Conservation (phyloP, 2,113 vertebrate species). For the Crotalus tigris region DNA sequence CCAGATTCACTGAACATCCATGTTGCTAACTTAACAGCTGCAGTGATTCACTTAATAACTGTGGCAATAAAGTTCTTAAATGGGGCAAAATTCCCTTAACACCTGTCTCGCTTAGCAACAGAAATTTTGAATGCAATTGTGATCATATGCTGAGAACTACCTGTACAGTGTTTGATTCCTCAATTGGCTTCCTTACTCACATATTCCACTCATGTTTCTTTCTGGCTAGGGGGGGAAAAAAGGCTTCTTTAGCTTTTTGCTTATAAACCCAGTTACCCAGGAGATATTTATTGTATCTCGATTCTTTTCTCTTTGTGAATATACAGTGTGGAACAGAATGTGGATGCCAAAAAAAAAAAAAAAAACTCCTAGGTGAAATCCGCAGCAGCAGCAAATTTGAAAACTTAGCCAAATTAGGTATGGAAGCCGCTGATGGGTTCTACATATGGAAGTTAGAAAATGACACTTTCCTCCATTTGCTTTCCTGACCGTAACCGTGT, state of each 20-base stretch:
- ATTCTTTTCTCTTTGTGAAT: conserved; percentile 35
- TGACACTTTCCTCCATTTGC: conserved; percentile 75
- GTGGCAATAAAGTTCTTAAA: neutral
- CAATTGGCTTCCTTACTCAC: neutral
- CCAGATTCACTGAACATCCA: neutral
- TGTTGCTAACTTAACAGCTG: neutral
- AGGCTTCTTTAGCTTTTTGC: conserved; percentile 39
- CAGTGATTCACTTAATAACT: neutral
- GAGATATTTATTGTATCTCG: conserved; percentile 36
- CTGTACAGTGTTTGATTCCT: neutral
- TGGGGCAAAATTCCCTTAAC: neutral
- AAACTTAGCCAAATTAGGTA: conserved; percentile 66
- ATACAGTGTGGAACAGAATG: conserved; percentile 21
- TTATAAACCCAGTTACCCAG: conserved; percentile 23
- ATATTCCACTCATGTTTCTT: neutral
- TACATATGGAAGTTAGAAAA: conserved; percentile 74
- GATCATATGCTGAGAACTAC: neutral
- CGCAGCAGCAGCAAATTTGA: conserved; percentile 61
- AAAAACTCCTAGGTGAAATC: conserved; percentile 39
- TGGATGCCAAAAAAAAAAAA: neutral
- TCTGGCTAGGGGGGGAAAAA: neutral
- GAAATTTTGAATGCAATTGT: neutral
- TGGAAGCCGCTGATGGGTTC: conserved; percentile 65
- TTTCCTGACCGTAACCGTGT: conserved; percentile 77
- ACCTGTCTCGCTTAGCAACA: neutral